A percentile compares a stretch with the other conserved stretches of the same genome.
Conservation (phyloP, 2,888 invertebrate species). For the Athrips mouffetella region DNA sequence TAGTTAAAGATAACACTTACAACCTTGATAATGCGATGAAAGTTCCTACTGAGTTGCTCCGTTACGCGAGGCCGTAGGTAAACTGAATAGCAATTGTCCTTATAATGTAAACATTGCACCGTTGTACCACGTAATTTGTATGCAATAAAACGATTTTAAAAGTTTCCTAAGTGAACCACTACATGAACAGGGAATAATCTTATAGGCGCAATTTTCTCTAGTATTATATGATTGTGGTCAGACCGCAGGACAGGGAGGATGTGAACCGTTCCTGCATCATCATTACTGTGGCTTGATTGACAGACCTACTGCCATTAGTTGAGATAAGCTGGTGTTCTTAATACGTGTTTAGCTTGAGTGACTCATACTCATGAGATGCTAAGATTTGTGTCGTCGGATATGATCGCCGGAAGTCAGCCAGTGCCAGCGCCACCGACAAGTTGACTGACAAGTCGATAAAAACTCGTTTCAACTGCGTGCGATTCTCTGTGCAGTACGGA, state of each 20-base stretch:
- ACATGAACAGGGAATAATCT: not conserved
- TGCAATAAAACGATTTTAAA: not conserved
- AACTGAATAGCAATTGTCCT: not conserved
- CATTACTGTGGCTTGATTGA: constrained; percentile 54
- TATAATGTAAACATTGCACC: not conserved
- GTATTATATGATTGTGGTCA: constrained; percentile 19
- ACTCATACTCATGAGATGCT: constrained; percentile 41
- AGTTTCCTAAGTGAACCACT: not conserved
- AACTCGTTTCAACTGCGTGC: constrained; percentile 40
- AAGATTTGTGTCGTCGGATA: constrained; percentile 35
- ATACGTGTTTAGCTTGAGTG: constrained; percentile 30
- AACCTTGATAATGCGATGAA: constrained; percentile 6
- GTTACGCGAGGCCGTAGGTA: constrained; percentile 9
- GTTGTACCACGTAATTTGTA: not conserved
- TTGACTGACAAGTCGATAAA: too few relatives aligned
- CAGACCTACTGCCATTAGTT: constrained; percentile 41
- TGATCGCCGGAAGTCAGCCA: constrained; percentile 55
- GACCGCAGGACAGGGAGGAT: constrained; percentile 35
- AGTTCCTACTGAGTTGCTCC: not conserved
- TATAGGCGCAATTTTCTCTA: not conserved
- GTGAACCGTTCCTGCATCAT: constrained; percentile 39
- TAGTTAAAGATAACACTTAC: not conserved
- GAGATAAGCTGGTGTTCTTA: constrained; percentile 17
- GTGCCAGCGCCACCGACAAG: constrained; percentile 42
- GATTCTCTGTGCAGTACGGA: too few relatives aligned